Evolutionary conservation across 2,888 invertebrate species (phyloP).

Genomic region (Ochropleura plecta): DNA sequence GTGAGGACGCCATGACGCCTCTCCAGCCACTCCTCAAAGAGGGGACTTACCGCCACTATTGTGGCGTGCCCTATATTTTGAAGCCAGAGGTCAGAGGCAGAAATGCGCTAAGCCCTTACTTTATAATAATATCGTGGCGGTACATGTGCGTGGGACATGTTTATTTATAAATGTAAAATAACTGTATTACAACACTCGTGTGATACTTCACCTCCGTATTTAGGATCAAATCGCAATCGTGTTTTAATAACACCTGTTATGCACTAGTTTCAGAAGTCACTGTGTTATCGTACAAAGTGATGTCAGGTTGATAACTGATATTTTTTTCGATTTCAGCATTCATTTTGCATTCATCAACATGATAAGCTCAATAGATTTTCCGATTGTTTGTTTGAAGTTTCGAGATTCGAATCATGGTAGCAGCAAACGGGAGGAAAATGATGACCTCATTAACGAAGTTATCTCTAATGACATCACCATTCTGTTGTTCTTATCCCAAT

Average conservation of each 20-base stretch:
- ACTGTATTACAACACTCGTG: not conserved
- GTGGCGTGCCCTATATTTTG: too few species aligned
- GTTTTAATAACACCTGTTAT: not conserved
- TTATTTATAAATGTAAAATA: not conserved
- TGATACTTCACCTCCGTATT: not conserved
- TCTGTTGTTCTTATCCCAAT: not conserved
- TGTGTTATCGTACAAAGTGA: not conserved
- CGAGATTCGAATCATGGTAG: not conserved
- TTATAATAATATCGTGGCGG: not conserved
- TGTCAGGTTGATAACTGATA: not conserved
- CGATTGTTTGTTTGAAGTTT: not conserved
- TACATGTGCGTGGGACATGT: not conserved
- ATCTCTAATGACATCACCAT: not conserved
- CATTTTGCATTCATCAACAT: not conserved
- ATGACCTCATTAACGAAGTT: too few species aligned
- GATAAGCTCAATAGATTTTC: not conserved
- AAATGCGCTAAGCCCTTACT: too few species aligned
- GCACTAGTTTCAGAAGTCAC: constrained; percentile 1
- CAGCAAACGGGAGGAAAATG: not conserved
- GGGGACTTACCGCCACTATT: too few species aligned
- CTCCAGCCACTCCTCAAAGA: too few species aligned
- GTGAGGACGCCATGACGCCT: too few species aligned
- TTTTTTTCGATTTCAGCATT: not conserved
- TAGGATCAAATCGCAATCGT: not conserved
- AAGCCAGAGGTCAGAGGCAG: not conserved